A percentile compares a stretch with the other conserved stretches of the same genome.
Evolutionary conservation across 2,888 invertebrate genomes (phyloP).

Genomic region (Dicycla oo): DNA sequence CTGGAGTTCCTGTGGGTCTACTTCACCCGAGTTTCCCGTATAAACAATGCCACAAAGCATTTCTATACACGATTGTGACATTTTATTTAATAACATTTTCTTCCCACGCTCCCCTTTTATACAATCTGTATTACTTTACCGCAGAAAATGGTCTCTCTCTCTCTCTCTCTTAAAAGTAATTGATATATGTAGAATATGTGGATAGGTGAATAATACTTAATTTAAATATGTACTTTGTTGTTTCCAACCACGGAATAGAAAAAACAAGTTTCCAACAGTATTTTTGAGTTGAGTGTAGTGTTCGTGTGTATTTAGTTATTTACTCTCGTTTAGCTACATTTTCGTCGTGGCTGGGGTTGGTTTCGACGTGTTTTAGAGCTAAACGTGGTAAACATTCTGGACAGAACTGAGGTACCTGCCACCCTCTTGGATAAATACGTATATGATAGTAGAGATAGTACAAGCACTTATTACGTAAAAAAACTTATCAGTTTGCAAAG

Average conservation of each 20-base stretch:
- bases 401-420: neutral
- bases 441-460: neutral
- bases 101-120: neutral
- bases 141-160: neutral
- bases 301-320: neutral
- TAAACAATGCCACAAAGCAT: conserved; percentile 2
- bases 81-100: conserved; percentile 15
- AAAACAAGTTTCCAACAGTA: neutral
- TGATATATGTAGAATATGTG: neutral
- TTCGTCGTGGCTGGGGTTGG: neutral
- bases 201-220: neutral
- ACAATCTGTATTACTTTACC: neutral
- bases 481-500: neutral
- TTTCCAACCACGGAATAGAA: no score
- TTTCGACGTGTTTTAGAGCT: neutral
- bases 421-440: neutral
- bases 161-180: no score
- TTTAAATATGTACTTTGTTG: neutral
- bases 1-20: neutral
- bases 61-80: conserved; percentile 4
- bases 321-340: neutral
- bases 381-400: neutral
- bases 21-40: conserved; percentile 2
- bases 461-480: neutral
- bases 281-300: neutral